Base-by-base conservation (phyloP, 1,140 invertebrate genomes). In the Drosophila bifasciata region DNA sequence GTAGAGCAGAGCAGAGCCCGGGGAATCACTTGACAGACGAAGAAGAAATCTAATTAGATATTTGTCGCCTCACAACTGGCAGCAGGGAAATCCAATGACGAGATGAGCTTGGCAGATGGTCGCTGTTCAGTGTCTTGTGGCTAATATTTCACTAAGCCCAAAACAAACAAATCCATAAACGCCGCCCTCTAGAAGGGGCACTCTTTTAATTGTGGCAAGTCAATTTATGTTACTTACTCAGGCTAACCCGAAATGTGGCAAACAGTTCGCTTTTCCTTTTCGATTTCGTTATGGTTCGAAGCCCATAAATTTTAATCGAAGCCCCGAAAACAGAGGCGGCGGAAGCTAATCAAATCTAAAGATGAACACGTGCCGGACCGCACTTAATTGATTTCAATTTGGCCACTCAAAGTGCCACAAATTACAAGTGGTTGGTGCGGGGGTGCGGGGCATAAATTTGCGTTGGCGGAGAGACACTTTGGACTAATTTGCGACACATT, bases 351-450 rank as follows among this genome's bases (percentile, higher is more conserved):
- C 80, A 76, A 84, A 85, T 85, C 67, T 57, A 56, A 52, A 68
- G 52, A 66, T 46, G 59, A 58, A 58, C 79, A 79, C 75, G 72
- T 77, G 70, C 63, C 56, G 44, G 32, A 70, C 72, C 61, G 46
- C 69, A 66, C 57, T 86, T 86, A 85, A 85, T 85, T 86, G 77
- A 85, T 81, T 86, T 85, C 77, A 81, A 85, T 86, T 85, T 86
- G 71, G 45, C 43, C 73, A 78, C 79, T 84, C 58, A 75, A 75
- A 51, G 63, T 78, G 70, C 75, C 71, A 80, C 80, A 85, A 79
- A 84, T 76, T 73, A 84, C 80, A 83, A 57, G 45, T 17, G 32
- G 15, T 28, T 36, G 16, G 19, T 13, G 56, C 60, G 57, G 44
- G 9, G 32, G 15, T 25, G 36, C 11, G 19, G 13, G 56, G 60